Conservation (phyloP, 2,113 vertebrate species). For the Dasyornis broadbenti region DNA sequence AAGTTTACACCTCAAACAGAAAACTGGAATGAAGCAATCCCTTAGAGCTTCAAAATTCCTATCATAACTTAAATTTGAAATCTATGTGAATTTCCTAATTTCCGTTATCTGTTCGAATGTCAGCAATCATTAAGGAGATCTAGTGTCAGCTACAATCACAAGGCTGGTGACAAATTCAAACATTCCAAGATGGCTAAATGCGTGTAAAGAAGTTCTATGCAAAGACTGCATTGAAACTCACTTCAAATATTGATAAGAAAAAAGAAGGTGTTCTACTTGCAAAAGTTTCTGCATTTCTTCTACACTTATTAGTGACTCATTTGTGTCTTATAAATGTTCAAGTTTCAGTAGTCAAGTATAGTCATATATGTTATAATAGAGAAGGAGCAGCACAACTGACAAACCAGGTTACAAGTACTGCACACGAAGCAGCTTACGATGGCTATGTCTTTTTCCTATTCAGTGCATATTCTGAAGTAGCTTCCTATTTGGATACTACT, state of each 20-base stretch:
- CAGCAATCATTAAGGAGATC: not conserved
- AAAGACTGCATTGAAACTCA: not conserved
- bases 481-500: not conserved
- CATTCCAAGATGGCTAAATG: not conserved
- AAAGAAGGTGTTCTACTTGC: not conserved
- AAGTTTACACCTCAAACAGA: not conserved
- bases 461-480: not conserved
- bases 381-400: not conserved
- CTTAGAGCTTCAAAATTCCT: not conserved
- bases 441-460: not conserved
- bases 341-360: not conserved
- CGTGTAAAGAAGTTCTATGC: not conserved
- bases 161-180: not conserved
- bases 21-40: not conserved
- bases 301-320: not conserved
- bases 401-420: not conserved
- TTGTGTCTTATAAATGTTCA: not conserved
- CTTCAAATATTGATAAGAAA: not conserved
- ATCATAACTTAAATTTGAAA: not conserved
- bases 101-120: not conserved
- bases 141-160: not conserved
- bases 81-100: not conserved
- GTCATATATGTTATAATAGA: not conserved
- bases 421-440: not conserved
- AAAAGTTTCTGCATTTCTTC: not conserved